Evolutionary conservation across 2,888 invertebrate species (phyloP).

Genomic region (Ptilodon capucinus): DNA sequence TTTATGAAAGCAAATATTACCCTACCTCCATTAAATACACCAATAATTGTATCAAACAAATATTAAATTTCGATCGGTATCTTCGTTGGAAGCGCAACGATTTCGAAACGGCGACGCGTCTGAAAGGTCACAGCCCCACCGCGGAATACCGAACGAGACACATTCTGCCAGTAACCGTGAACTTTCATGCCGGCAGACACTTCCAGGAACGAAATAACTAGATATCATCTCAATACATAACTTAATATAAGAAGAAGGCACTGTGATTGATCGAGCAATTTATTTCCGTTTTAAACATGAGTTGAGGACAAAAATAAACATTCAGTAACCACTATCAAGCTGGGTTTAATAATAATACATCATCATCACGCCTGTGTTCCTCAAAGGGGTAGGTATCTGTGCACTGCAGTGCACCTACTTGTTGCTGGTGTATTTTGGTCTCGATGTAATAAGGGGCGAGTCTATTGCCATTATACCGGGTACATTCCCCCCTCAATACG

Average conservation of each 20-base stretch:
- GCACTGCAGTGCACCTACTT: too few species aligned
- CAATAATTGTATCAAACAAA: not conserved
- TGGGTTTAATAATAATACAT: too few species aligned
- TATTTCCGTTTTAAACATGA: not conserved
- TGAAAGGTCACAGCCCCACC: constrained; percentile 40
- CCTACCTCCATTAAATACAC: too few species aligned
- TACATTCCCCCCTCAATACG: too few species aligned
- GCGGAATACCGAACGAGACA: constrained; percentile 34
- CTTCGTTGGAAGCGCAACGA: constrained; percentile 1
- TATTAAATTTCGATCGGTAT: not conserved
- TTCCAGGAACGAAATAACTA: constrained; percentile 9
- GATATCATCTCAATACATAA: constrained; percentile 1
- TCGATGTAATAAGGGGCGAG: too few species aligned
- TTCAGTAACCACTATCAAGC: too few species aligned
- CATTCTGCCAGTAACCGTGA: constrained; percentile 44
- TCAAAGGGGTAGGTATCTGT: too few species aligned
- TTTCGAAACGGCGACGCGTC: constrained; percentile 38
- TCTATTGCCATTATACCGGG: too few species aligned
- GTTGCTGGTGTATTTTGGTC: too few species aligned
- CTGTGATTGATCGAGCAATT: not conserved
- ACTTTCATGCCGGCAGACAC: constrained; percentile 22
- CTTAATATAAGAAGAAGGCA: not conserved
- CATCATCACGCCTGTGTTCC: too few species aligned
- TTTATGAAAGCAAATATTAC: too few species aligned
- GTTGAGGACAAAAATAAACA: not conserved